Conservation (phyloP, 2,888 invertebrate genomes). For the Apamea crenata region DNA sequence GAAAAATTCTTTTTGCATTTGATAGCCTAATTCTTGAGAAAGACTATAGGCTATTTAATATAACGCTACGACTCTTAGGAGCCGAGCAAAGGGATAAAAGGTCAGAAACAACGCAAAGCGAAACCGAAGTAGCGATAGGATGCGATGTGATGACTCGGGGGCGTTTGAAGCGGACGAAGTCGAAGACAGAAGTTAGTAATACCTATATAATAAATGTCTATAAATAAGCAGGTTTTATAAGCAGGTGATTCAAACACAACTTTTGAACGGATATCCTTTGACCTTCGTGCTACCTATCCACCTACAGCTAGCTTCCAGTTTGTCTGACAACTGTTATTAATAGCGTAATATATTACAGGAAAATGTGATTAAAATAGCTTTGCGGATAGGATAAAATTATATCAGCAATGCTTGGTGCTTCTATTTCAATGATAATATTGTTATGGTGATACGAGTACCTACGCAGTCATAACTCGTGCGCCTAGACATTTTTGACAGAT, state of each 20-base stretch:
- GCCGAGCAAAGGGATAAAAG: neutral
- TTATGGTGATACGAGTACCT: neutral
- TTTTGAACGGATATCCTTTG: conserved; percentile 30
- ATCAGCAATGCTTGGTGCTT: neutral
- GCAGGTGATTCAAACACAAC: conserved; percentile 6
- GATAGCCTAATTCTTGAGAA: too few relatives aligned
- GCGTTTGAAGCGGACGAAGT: neutral
- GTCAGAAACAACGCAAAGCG: too few relatives aligned
- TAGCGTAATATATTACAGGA: neutral
- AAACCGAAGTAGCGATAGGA: neutral
- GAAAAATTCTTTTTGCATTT: too few relatives aligned
- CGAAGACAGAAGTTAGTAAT: neutral
- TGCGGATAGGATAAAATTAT: neutral
- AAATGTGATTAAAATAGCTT: neutral
- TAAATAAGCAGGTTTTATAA: conserved; percentile 10
- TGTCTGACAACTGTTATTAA: neutral
- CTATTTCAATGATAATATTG: conserved; percentile 6
- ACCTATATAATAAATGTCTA: neutral
- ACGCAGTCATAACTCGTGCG: too few relatives aligned
- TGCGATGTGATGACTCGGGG: neutral
- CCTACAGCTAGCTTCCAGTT: neutral
- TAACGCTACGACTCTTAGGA: neutral
- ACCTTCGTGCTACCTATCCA: conserved; percentile 16
- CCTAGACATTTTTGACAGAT: neutral
- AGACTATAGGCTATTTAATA: neutral